These are phyloP conservation scores for Ovibos moschatus DNA, from an alignment of 2,113 vertebrate genomes.

Conservation along the genomic window DNA sequence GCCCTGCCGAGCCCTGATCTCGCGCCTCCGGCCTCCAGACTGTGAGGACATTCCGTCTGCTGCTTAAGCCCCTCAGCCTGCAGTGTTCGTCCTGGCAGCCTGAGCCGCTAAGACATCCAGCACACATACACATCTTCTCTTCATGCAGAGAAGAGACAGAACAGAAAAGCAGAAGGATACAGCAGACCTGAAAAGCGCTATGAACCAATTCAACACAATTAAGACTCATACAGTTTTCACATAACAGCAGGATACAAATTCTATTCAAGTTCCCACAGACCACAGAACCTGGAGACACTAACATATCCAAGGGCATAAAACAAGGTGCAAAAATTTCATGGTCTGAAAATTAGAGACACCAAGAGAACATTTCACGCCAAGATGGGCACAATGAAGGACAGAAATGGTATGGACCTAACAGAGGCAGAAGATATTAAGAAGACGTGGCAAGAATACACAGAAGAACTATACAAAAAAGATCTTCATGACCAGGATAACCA, in stretches of 20 bases:
- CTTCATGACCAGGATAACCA: too few relatives aligned
- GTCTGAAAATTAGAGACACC: background rate
- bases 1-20: background rate
- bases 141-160: background rate
- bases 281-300: background rate
- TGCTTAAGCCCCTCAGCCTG: too few relatives aligned
- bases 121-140: background rate
- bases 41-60: background rate
- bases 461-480: background rate
- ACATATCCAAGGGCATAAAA: background rate
- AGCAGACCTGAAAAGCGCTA: background rate
- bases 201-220: background rate
- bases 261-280: background rate
- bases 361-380: background rate
- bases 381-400: background rate
- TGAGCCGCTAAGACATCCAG: background rate
- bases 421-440: background rate
- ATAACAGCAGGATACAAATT: background rate
- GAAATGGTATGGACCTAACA: background rate
- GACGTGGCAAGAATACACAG: background rate
- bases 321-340: background rate
- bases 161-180: background rate
- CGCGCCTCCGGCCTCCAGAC: rapidly evolving
- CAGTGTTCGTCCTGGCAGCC: background rate
- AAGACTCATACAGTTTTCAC: background rate